These are phyloP conservation scores for Heliconius hewitsoni DNA, from an alignment of 1,140 invertebrate species.

Conservation along the genomic window DNA sequence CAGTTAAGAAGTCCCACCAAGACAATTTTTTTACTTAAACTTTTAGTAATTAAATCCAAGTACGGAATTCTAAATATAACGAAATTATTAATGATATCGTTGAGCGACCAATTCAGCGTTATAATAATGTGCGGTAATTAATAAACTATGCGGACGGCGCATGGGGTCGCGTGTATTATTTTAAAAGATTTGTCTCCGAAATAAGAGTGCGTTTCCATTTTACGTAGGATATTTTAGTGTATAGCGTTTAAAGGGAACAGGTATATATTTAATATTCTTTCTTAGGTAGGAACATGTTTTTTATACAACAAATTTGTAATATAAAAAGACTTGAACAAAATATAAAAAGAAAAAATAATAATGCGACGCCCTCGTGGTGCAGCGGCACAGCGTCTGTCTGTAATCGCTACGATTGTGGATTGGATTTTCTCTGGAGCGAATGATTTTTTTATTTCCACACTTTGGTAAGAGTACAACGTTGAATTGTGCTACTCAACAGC, in stretches of 20 bases:
- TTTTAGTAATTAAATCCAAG: background rate
- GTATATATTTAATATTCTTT: too few species aligned
- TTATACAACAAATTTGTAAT: too few species aligned
- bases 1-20: background rate
- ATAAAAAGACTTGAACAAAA: too few species aligned
- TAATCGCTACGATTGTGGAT: too few species aligned
- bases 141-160: constrained; percentile 57
- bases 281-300: too few species aligned
- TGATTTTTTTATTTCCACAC: too few species aligned
- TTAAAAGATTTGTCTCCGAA: constrained; percentile 70
- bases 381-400: too few species aligned
- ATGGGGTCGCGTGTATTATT: constrained; percentile 61
- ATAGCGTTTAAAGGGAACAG: background rate
- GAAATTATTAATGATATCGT: constrained; percentile 38
- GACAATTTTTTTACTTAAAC: background rate
- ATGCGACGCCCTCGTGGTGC: too few species aligned
- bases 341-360: too few species aligned
- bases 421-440: too few species aligned
- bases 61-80: constrained; percentile 24
- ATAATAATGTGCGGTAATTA: constrained; percentile 64
- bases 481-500: too few species aligned
- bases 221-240: background rate
- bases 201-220: constrained; percentile 48
- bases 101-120: constrained; percentile 56
- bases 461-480: too few species aligned